Evolutionary conservation across 2,888 invertebrate species (phyloP), one percentile per base, ranked within the genome.

Genomic region (Cataglyphis altisquamis): DNA sequence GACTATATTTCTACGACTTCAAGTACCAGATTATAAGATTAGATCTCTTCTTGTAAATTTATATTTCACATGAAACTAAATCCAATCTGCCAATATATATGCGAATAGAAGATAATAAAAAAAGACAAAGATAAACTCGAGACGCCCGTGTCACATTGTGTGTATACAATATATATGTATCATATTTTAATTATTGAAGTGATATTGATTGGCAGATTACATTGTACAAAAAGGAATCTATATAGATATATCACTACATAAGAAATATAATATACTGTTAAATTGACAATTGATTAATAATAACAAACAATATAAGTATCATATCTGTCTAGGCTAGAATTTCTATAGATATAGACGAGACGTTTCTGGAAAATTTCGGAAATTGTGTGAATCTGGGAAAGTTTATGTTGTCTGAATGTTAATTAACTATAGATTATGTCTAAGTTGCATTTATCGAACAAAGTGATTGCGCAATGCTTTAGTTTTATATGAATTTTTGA

Each of bases 101-200:
- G 63, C 64, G 8, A 68, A 52, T 48, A 52, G 29, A 57, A 12
- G 57, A 57, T 41, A 32, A 67, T 67, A 67, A 57, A 39, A 64
- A 64, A 25, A 29, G 15, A 66, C 9, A 64, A 57, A 77, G 29
- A 21, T 41, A 52, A 77, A 39, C 21, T 84, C 64, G 41, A 63
- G 55, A 81, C 63, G 70, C 72, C 52, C 64, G 15, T 52, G 52
- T 75, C 72, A 82, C 72, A 82, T 70, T 73, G 68, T 73, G 78
- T 81, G 83, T 88, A 86, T 86, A 90, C 86, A 88, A 88, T 77
- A 67, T 18, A 85, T 88, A 87, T 90, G 86, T 89, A 91, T 83
- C 86, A 91, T 91, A 90, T 91, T 91, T 91, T 91, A 90, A 90
- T 77, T 90, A 90, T 87, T 84, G 45, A 81, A 66, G 29, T 55